phyloP scores from a whole-genome alignment of 2,888 invertebrate species.

The Xestia ashworthii region DNA sequence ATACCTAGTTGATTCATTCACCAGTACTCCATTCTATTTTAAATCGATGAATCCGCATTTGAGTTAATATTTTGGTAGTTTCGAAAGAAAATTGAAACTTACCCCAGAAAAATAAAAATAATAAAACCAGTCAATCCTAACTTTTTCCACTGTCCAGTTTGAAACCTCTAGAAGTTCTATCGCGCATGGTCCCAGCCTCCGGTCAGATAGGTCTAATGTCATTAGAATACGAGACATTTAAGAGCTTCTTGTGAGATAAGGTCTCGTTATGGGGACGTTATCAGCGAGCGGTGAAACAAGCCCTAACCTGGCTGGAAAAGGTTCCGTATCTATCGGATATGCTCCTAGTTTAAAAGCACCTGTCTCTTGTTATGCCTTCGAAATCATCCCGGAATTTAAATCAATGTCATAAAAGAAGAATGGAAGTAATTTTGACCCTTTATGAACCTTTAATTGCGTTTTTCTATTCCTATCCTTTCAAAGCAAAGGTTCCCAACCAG shows the following conservation, averaged over 20 bases:
- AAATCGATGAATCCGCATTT: background rate
- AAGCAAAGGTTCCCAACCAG: no score
- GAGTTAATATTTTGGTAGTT: background rate
- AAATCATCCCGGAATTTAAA: background rate
- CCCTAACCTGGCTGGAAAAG: background rate
- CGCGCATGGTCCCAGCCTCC: background rate
- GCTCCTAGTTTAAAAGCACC: background rate
- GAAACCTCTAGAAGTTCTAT: background rate
- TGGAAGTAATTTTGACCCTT: background rate
- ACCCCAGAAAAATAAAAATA: background rate
- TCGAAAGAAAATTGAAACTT: background rate
- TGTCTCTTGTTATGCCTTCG: background rate
- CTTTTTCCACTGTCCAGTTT: background rate
- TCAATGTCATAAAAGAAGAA: background rate
- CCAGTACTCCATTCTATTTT: constrained; percentile 12
- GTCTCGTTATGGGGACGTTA: background rate
- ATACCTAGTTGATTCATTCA: constrained; percentile 31
- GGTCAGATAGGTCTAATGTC: background rate
- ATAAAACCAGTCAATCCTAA: background rate
- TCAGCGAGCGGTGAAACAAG: background rate
- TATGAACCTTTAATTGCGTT: no score
- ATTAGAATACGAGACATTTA: constrained; percentile 12
- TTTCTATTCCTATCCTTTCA: no score
- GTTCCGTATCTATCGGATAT: constrained; percentile 5
- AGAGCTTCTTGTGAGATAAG: background rate